These are phyloP conservation scores for Eupeodes latifasciatus DNA, from an alignment of 2,888 invertebrate species.

Conservation along the genomic window DNA sequence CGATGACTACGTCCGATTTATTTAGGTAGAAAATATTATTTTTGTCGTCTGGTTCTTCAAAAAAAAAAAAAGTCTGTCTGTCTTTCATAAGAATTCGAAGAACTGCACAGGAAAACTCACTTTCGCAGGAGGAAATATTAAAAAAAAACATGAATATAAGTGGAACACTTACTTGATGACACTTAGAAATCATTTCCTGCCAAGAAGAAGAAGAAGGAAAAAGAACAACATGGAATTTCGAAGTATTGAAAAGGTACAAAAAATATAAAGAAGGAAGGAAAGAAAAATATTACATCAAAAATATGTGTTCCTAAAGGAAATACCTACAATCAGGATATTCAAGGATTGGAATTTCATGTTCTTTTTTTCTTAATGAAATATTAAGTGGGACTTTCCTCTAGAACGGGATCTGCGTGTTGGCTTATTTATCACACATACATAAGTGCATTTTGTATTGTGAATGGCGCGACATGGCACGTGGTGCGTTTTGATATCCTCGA, in stretches of 20 bases:
- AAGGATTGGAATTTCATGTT: constrained; percentile 56
- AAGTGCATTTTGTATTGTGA: constrained; percentile 16
- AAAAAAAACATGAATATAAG: constrained; percentile 37
- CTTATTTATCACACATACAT: constrained; percentile 57
- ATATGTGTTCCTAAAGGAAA: constrained; percentile 50
- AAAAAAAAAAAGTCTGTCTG: constrained; percentile 17
- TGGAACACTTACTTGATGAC: constrained; percentile 74
- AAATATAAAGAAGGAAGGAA: constrained; percentile 4
- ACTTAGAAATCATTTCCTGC: constrained; percentile 74
- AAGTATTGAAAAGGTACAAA: constrained; percentile 1
- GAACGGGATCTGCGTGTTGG: constrained; percentile 50
- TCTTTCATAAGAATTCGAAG: constrained; percentile 28
- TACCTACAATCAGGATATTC: constrained; percentile 37
- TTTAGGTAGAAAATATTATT: too few relatives aligned
- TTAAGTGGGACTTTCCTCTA: constrained; percentile 47
- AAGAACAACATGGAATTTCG: background rate
- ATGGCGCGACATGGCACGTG: constrained; percentile 48
- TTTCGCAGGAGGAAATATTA: constrained; percentile 44
- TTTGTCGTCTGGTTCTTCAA: constrained; percentile 51
- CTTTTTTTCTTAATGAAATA: constrained; percentile 1
- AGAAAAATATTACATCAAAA: constrained; percentile 26
- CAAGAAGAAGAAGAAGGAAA: constrained; percentile 33
- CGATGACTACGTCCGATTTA: constrained; percentile 26
- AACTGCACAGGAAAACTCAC: constrained; percentile 62
- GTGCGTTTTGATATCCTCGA: constrained; percentile 21